Evolutionary conservation across 2,113 vertebrate genomes (phyloP).

Genomic region (Syngnathus typhle): DNA sequence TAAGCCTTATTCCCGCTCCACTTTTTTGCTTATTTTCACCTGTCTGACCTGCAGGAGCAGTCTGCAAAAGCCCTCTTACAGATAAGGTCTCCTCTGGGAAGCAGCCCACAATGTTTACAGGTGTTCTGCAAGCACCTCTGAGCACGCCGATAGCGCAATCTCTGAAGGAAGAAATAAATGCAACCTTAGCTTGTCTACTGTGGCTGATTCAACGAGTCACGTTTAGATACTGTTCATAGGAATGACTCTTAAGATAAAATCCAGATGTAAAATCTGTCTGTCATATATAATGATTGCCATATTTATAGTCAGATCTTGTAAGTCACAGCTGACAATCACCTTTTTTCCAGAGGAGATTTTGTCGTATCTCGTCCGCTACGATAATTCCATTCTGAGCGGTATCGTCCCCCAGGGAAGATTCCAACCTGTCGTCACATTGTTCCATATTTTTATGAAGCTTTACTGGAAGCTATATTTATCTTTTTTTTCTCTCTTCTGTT

Average conservation of each 20-base stretch:
- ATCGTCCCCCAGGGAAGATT: conserved; percentile 55
- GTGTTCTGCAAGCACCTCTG: conserved; percentile 29
- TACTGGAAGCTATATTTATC: conserved; percentile 64
- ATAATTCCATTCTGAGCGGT: conserved; percentile 66
- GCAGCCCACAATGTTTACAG: conserved; percentile 32
- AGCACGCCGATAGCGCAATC: conserved; percentile 19
- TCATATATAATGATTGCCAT: background rate
- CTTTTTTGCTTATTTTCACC: conserved; percentile 28
- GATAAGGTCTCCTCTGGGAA: conserved; percentile 47
- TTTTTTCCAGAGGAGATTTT: conserved; percentile 43
- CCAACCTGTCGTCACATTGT: conserved; percentile 32
- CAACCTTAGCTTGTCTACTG: background rate
- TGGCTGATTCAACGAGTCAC: conserved; percentile 15
- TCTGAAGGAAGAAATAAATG: conserved; percentile 10
- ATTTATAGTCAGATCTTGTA: no score
- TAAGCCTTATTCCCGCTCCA: conserved; percentile 42
- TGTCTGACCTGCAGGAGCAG: conserved; percentile 42
- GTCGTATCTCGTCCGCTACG: conserved; percentile 49
- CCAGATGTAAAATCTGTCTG: background rate
- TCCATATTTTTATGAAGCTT: conserved; percentile 44
- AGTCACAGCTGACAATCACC: background rate
- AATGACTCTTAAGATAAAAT: background rate
- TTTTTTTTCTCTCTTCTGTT: conserved; percentile 22
- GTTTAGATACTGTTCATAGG: background rate
- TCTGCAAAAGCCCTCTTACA: conserved; percentile 35